Evolutionary conservation across 1,140 invertebrate genomes (phyloP).

Genomic region (Pseudobourletiella spinata): DNA sequence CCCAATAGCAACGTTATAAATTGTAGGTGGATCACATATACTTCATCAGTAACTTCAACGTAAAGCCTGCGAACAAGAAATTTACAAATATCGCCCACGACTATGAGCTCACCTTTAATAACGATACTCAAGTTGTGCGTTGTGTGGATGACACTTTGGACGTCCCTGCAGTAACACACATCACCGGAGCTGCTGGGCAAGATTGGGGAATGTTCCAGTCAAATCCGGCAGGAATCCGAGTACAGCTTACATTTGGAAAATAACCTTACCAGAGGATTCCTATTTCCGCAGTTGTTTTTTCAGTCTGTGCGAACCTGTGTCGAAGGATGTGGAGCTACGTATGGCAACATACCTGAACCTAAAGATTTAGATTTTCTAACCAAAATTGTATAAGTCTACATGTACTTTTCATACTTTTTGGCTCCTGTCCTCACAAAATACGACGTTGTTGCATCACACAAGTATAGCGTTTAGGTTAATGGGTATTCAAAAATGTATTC

Average conservation of each 20-base stretch:
- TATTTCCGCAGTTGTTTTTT: neutral
- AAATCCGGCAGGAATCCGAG: no score
- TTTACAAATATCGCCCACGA: constrained; percentile 79
- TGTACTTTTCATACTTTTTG: neutral
- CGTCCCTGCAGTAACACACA: constrained; percentile 70
- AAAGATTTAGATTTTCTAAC: no score
- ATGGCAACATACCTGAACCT: no score
- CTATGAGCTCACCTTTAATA: constrained; percentile 85
- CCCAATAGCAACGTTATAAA: no score
- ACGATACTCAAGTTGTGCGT: constrained; percentile 64
- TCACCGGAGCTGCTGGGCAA: constrained; percentile 59
- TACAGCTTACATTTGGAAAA: neutral
- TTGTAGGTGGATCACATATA: constrained; percentile 63
- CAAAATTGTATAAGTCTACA: no score
- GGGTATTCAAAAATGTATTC: no score
- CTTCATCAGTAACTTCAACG: constrained; percentile 46
- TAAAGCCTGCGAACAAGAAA: constrained; percentile 89
- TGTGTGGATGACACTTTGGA: constrained; percentile 53
- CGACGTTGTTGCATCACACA: no score
- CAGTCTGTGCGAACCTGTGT: no score
- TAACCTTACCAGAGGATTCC: neutral
- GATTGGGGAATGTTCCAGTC: constrained; percentile 46
- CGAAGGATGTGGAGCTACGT: no score
- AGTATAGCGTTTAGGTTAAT: no score
- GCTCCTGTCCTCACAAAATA: no score